Conservation (phyloP, 2,888 invertebrate genomes). For the Agonum fuliginosum region DNA sequence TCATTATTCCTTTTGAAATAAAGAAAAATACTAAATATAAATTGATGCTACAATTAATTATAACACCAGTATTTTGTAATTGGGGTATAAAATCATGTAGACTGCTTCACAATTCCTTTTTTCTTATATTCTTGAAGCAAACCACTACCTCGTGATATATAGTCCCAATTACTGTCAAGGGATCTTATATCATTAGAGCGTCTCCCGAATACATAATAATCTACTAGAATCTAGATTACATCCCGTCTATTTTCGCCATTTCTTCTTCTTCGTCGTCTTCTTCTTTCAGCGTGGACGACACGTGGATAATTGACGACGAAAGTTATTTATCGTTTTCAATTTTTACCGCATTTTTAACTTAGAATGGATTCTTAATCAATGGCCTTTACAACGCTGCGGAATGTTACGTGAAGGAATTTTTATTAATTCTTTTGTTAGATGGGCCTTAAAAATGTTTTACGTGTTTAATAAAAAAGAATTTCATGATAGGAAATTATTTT, state of each 20-base stretch:
- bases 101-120: too few relatives aligned
- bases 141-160: slow-evolving; percentile 41
- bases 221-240: slow-evolving; percentile 53
- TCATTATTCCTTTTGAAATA: too few relatives aligned
- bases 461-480: too few relatives aligned
- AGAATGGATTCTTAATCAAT: slow-evolving; percentile 8
- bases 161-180: slow-evolving; percentile 39
- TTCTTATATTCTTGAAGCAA: too few relatives aligned
- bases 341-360: slow-evolving; percentile 44
- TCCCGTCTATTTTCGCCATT: not conserved
- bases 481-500: too few relatives aligned
- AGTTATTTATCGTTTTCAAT: slow-evolving; percentile 55
- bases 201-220: slow-evolving; percentile 53
- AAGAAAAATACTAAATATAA: too few relatives aligned
- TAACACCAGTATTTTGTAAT: too few relatives aligned
- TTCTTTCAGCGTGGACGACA: not conserved
- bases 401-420: slow-evolving; percentile 2
- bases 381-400: not conserved
- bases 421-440: slow-evolving; percentile 9
- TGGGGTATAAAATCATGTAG: too few relatives aligned
- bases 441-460: slow-evolving; percentile 17
- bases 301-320: slow-evolving; percentile 31
- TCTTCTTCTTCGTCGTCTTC: not conserved
- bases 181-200: slow-evolving; percentile 52
- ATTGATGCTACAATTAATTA: too few relatives aligned